Percentiles rank a stretch among this genome's conserved stretches.
phyloP scores from a whole-genome alignment of 2,113 vertebrate species.

The Tringa solitaria region DNA sequence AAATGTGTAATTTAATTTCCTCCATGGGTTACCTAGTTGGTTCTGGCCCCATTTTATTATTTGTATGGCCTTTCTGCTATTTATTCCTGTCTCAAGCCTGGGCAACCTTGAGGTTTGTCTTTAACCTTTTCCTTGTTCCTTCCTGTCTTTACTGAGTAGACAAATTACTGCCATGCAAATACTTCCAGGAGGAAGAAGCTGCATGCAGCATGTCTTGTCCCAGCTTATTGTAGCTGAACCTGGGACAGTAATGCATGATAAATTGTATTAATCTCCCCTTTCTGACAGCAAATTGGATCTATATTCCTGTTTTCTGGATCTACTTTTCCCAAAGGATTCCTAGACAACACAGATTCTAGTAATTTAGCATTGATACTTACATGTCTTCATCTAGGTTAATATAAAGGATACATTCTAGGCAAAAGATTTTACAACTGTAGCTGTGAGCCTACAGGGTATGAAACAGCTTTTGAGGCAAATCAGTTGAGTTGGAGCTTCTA shows the following conservation, averaged over 20 bases:
- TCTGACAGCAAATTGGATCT: neutral
- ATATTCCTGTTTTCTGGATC: neutral
- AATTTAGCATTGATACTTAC: neutral
- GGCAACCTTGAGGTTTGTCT: neutral
- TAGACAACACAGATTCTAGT: neutral
- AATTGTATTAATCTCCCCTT: neutral
- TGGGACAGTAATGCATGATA: neutral
- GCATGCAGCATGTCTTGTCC: neutral
- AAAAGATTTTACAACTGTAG: neutral
- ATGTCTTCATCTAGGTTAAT: neutral
- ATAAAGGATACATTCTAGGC: neutral
- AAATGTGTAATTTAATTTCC: neutral
- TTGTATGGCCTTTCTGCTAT: neutral
- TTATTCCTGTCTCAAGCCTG: neutral
- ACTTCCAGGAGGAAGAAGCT: neutral
- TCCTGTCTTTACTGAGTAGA: neutral
- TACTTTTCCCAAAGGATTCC: neutral
- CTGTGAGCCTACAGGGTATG: neutral
- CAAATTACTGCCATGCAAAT: neutral
- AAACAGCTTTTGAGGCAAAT: neutral
- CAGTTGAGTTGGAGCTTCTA: neutral
- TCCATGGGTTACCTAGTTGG: neutral
- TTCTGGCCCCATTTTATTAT: neutral
- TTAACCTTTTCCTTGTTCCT: neutral
- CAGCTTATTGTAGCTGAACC: neutral